Conservation (phyloP, 1,140 invertebrate species). For the Drosophila kohkoa region DNA sequence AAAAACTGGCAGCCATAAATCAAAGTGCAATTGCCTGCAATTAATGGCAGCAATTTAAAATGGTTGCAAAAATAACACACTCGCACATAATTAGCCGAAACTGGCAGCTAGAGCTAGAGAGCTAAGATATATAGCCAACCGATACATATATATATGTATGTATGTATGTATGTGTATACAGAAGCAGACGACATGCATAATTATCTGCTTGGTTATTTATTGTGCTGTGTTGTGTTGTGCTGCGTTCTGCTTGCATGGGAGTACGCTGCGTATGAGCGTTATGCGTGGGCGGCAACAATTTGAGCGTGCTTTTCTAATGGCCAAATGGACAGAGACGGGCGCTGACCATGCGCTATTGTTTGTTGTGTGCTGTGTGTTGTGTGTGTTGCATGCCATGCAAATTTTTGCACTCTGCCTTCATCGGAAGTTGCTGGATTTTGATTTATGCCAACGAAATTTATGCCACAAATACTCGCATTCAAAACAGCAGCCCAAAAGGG, state of each 20-base stretch:
- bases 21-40: slow-evolving; percentile 51
- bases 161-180: too few species aligned
- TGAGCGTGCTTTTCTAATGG: slow-evolving; percentile 72
- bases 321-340: slow-evolving; percentile 14
- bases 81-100: slow-evolving; percentile 28
- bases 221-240: slow-evolving; percentile 33
- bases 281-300: slow-evolving; percentile 75
- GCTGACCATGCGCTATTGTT: slow-evolving; percentile 13
- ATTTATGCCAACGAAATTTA: slow-evolving; percentile 84
- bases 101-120: slow-evolving; percentile 9
- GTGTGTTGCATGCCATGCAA: slow-evolving; percentile 62
- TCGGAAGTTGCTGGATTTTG: slow-evolving; percentile 80
- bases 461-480: slow-evolving; percentile 49
- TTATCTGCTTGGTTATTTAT: slow-evolving; percentile 79
- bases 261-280: slow-evolving; percentile 73
- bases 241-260: slow-evolving; percentile 45
- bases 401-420: slow-evolving; percentile 78
- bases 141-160: background rate
- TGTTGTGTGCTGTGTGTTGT: slow-evolving; percentile 6
- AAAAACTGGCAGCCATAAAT: slow-evolving; percentile 57
- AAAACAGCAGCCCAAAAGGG: slow-evolving; percentile 11
- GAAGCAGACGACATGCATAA: slow-evolving; percentile 62
- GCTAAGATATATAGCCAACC: slow-evolving; percentile 42
- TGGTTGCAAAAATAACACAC: slow-evolving; percentile 43
- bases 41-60: slow-evolving; percentile 71